Evolutionary conservation across 2,888 invertebrate species (phyloP), one percentile per base, ranked within the genome.

Genomic region (Scaptomyza cyrtandrae): DNA sequence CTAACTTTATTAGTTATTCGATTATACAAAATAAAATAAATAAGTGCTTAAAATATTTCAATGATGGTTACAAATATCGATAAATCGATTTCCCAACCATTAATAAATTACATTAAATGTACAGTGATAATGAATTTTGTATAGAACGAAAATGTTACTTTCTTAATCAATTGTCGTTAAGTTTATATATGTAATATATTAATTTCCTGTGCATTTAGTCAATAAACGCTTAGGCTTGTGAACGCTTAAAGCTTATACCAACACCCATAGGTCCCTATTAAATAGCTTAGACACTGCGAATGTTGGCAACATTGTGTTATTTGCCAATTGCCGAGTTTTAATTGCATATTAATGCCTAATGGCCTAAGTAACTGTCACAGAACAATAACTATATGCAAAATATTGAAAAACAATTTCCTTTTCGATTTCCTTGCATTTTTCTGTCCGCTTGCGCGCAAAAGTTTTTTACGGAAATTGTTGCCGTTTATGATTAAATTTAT

Each of bases 401-500:
- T 69, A 85, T 86, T 86, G 88, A 73, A 86, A 78, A 87, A 78
- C 86, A 75, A 86, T 86, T 86, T 86, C 85, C 88, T 75, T 84
- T 87, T 86, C 77, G 79, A 86, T 86, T 86, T 86, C 87, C 88
- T 67, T 63, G 69, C 69, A 66, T 72, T 74, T 82, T 80, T 76
- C 63, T 53, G 43, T 53, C 45, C 44, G 49, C 64, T 59, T 56
- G 49, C 54, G 61, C 58, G 59, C 65, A 67, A 67, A 75, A 71
- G 64, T 71, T 81, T 79, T 70, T 52, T 57, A 63, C 82, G 84
- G 87, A 86, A 87, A 87, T 83, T 83, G 77, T 72, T 77, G 80
- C 83, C 85, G 87, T 85, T 87, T 87, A 83, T 85, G 86, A 87
- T 85, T 85, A 80, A 87, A 85, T 85, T 85, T 86, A 87, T 85